Percentiles rank a stretch among this genome's conserved stretches.
Conservation (phyloP, 1,140 invertebrate genomes). For the Euwallacea fornicatus region DNA sequence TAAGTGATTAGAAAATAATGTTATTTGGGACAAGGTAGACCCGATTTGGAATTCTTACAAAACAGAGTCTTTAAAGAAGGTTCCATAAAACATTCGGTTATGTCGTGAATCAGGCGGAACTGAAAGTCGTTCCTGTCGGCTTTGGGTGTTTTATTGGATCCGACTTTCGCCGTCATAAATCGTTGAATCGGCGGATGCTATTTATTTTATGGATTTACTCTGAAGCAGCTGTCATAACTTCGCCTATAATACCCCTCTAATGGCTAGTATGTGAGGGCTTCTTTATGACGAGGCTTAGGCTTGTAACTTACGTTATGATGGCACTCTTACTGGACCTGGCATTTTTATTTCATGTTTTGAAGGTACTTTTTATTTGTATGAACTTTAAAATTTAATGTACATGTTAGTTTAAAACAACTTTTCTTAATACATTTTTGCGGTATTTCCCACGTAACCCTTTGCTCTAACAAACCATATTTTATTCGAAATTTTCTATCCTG, state of each 20-base stretch:
- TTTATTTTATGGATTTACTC: slow-evolving; percentile 48
- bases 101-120: too few species aligned
- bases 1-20: too few species aligned
- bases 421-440: too few species aligned
- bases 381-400: too few species aligned
- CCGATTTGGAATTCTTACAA: too few species aligned
- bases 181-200: slow-evolving; percentile 31
- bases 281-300: slow-evolving; percentile 5
- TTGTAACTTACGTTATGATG: not conserved
- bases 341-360: not conserved
- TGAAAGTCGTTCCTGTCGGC: slow-evolving; percentile 4
- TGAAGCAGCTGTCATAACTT: slow-evolving; percentile 49
- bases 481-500: too few species aligned
- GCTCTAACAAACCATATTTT: too few species aligned
- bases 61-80: too few species aligned
- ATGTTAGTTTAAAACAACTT: too few species aligned
- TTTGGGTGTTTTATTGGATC: slow-evolving; percentile 15
- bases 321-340: not conserved
- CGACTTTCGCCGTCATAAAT: slow-evolving; percentile 26
- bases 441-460: too few species aligned
- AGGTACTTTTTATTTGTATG: not conserved
- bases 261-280: slow-evolving; percentile 15
- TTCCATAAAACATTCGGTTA: too few species aligned
- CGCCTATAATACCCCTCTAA: slow-evolving; percentile 10
- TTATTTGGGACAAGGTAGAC: too few species aligned